Percentiles rank a stretch among this genome's conserved stretches.
phyloP scores from a whole-genome alignment of 1,140 invertebrate genomes.

The Gyrodactylus bullatarudis region DNA sequence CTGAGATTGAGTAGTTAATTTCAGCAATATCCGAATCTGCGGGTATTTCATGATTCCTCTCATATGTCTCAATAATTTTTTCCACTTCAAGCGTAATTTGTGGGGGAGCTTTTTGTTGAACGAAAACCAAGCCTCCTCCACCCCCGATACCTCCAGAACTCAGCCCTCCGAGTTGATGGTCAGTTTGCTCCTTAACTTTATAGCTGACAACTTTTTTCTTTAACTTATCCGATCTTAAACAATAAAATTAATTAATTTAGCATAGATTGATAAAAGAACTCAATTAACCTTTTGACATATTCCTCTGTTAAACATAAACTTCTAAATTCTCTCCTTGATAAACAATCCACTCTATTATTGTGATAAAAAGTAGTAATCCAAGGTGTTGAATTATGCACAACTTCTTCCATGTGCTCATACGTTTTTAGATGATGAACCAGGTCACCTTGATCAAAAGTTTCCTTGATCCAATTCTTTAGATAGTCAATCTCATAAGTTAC shows the following conservation, averaged over 20 bases:
- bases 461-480: background rate
- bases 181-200: background rate
- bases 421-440: background rate
- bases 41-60: conserved; percentile 13
- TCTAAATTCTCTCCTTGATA: background rate
- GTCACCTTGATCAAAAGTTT: background rate
- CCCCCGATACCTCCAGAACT: background rate
- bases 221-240: background rate
- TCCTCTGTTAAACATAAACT: background rate
- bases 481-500: background rate
- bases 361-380: background rate
- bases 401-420: background rate
- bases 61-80: conserved; percentile 19
- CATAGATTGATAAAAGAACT: too few relatives aligned
- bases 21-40: conserved; percentile 18
- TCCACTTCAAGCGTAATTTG: conserved; percentile 11
- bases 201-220: background rate
- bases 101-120: background rate
- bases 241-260: too few relatives aligned
- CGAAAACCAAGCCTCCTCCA: background rate
- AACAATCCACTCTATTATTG: background rate
- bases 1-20: conserved; percentile 15
- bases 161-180: too few relatives aligned
- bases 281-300: background rate
- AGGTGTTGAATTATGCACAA: background rate